Conservation (phyloP, 2,113 vertebrate genomes). For the Otolemur garnettii region DNA sequence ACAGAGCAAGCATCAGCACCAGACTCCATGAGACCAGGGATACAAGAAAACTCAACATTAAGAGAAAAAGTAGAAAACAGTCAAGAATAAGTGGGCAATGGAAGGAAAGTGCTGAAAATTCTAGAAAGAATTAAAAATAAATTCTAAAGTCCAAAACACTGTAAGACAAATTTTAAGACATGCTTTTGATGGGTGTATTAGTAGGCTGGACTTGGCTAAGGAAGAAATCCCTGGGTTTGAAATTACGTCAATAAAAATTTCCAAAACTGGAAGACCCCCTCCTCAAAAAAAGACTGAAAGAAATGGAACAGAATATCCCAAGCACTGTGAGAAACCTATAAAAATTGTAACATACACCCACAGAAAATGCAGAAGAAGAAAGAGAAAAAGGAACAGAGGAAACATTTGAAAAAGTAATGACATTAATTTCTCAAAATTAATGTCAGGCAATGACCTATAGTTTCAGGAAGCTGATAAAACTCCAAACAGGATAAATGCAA, state of each 20-base stretch:
- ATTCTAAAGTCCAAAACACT: background rate
- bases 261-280: background rate
- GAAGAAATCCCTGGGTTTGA: background rate
- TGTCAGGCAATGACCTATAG: background rate
- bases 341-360: fast-evolving
- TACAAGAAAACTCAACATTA: background rate
- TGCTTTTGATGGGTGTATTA: background rate
- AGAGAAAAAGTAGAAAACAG: background rate
- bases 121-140: background rate
- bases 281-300: background rate
- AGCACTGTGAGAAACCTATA: background rate
- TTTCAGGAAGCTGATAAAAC: background rate
- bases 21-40: background rate
- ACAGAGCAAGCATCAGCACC: background rate
- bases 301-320: background rate
- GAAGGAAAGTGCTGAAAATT: background rate
- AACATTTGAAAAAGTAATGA: background rate
- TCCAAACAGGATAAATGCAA: background rate
- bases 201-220: background rate
- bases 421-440: background rate
- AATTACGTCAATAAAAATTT: background rate
- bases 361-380: background rate
- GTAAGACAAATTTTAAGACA: background rate
- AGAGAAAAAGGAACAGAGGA: background rate
- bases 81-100: background rate